These are phyloP conservation scores for Kudoa iwatai DNA, from an alignment of 30 jellyfish, hydroid and myxozoan species.

Conservation along the genomic window DNA sequence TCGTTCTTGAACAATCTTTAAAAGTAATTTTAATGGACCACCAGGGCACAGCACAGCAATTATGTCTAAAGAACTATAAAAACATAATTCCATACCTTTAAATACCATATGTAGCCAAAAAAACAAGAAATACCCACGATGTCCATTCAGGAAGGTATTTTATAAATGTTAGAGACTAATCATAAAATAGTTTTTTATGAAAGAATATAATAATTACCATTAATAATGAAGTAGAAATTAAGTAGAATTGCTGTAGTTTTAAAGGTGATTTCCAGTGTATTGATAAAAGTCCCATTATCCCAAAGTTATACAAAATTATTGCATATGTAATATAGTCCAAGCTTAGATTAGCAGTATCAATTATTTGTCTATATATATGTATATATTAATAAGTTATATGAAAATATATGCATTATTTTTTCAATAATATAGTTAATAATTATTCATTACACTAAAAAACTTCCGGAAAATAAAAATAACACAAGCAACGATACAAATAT, in stretches of 20 bases:
- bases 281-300: constrained; percentile 76
- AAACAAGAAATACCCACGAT: constrained; percentile 65
- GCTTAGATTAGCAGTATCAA: not conserved
- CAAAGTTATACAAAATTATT: constrained; percentile 47
- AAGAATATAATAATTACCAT: constrained; percentile 12
- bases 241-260: constrained; percentile 44
- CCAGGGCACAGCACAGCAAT: constrained; percentile 80
- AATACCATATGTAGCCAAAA: constrained; percentile 53
- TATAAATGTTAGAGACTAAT: constrained; percentile 59
- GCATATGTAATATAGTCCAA: constrained; percentile 75
- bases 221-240: constrained; percentile 47
- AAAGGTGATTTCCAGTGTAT: constrained; percentile 90
- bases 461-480: constrained; percentile 48
- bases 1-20: constrained; percentile 57
- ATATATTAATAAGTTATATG: not conserved
- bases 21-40: constrained; percentile 83
- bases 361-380: not conserved
- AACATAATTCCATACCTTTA: not conserved
- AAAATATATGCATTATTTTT: not conserved
- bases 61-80: constrained; percentile 8
- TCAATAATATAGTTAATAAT: not conserved
- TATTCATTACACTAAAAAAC: constrained; percentile 26
- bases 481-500: constrained; percentile 35
- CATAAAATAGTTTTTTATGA: not conserved
- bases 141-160: constrained; percentile 97